phyloP scores from a whole-genome alignment of 1,140 invertebrate genomes.

The Aethina tumida region DNA sequence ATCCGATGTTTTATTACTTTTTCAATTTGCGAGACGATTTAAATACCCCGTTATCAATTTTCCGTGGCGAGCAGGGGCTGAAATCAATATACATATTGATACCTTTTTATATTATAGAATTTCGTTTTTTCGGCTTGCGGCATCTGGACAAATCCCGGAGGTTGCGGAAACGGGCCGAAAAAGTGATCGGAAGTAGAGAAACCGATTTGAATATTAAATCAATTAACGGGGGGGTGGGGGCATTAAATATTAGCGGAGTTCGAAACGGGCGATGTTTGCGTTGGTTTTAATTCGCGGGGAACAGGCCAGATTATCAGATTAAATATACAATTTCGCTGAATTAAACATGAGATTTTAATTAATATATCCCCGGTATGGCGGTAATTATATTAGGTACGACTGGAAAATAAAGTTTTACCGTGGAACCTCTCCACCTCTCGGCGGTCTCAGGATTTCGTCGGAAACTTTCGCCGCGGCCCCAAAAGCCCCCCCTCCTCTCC shows the following conservation, averaged over 20 bases:
- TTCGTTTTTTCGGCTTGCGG: too few species aligned
- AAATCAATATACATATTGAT: too few species aligned
- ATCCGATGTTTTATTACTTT: too few species aligned
- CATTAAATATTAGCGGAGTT: constrained; percentile 24
- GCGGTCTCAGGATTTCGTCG: constrained; percentile 10
- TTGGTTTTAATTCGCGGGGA: constrained; percentile 32
- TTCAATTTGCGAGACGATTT: too few species aligned
- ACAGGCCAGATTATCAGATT: constrained; percentile 33
- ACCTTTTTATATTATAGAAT: too few species aligned
- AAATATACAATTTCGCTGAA: constrained; percentile 35
- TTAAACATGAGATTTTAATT: constrained; percentile 36
- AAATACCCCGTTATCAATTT: too few species aligned
- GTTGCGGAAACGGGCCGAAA: neutral
- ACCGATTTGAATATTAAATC: constrained; percentile 23
- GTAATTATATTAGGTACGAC: constrained; percentile 29
- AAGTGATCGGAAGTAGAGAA: constrained; percentile 3
- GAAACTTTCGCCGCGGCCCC: too few species aligned
- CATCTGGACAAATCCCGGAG: neutral
- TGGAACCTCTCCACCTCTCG: constrained; percentile 3
- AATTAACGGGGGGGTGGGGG: constrained; percentile 7
- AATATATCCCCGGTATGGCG: constrained; percentile 31
- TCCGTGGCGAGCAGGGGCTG: too few species aligned
- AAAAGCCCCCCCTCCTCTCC: too few species aligned
- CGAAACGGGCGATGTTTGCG: constrained; percentile 31
- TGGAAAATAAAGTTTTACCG: constrained; percentile 29